Conservation (phyloP, 2,113 vertebrate genomes). For the Spheniscus mendiculus region DNA sequence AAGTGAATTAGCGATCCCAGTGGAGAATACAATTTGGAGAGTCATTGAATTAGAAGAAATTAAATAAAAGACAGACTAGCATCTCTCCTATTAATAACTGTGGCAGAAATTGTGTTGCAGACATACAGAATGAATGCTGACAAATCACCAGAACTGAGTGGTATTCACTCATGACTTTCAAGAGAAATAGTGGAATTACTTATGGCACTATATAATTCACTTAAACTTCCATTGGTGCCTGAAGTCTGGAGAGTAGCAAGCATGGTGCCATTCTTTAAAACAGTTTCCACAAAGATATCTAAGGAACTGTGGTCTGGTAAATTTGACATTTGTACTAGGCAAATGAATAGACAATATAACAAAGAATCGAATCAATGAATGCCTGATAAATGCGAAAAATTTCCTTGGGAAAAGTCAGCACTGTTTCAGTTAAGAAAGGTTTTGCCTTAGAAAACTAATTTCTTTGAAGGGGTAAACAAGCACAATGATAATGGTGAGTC, state of each 20-base stretch:
- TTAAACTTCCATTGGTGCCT: not conserved
- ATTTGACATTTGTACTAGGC: not conserved
- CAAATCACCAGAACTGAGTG: not conserved
- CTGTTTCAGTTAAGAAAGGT: not conserved
- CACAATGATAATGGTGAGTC: not conserved
- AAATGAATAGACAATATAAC: not conserved
- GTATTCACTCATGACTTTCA: not conserved
- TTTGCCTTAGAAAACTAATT: not conserved
- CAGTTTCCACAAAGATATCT: not conserved
- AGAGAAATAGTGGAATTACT: not conserved
- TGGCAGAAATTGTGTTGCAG: not conserved
- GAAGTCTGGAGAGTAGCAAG: not conserved
- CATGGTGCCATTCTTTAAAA: not conserved
- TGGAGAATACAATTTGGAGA: not conserved
- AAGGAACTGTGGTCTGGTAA: not conserved
- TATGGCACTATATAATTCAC: not conserved
- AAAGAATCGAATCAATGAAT: not conserved
- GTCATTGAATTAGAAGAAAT: slow-evolving; percentile 17
- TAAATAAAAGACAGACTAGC: not conserved
- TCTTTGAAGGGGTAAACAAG: not conserved
- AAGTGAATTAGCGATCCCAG: not conserved
- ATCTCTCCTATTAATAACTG: not conserved
- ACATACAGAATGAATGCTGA: not conserved
- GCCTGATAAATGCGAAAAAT: not conserved
- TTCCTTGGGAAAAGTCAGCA: not conserved